A percentile compares a stretch with the other conserved stretches of the same genome.
Conservation (phyloP, 2,113 vertebrate genomes). For the Dipodomys merriami region DNA sequence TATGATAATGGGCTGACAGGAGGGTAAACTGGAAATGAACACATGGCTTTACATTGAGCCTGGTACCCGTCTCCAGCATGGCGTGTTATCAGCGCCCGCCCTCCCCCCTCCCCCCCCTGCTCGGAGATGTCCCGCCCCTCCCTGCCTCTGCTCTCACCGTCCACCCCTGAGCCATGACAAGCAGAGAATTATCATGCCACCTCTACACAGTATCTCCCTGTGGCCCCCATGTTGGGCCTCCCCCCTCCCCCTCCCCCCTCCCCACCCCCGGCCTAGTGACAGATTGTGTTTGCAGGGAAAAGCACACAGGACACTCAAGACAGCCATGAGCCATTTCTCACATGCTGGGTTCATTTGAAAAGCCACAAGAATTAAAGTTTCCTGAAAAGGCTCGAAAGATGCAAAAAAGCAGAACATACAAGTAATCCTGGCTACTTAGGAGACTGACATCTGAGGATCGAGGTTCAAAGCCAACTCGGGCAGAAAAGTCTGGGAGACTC, state of each 20-base stretch:
- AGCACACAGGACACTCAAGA: neutral
- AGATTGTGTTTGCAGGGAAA: neutral
- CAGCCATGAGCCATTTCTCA: neutral
- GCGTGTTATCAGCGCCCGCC: conserved; percentile 56
- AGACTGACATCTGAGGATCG: neutral
- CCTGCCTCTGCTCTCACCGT: conserved; percentile 52
- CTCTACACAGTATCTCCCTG: neutral
- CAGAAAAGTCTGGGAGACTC: too few relatives aligned
- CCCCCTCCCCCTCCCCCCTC: neutral
- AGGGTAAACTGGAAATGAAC: conserved; percentile 67
- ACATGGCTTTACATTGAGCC: conserved; percentile 75
- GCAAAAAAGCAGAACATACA: neutral
- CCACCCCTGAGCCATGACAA: conserved; percentile 19
- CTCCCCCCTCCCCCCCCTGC: conserved; percentile 67
- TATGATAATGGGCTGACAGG: conserved; percentile 76
- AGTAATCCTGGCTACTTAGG: too few relatives aligned
- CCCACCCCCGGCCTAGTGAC: neutral
- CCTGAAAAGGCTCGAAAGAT: neutral
- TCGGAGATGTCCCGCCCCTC: conserved; percentile 5
- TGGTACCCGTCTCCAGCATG: neutral
- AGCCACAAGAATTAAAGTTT: neutral
- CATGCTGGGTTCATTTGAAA: conserved; percentile 12
- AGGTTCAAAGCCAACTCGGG: too few relatives aligned
- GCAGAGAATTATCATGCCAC: conserved; percentile 48
- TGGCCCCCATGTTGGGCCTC: neutral